Percentiles rank a stretch among this genome's conserved stretches.
Evolutionary conservation across 2,888 invertebrate genomes (phyloP).

Genomic region (Hylaea fasciaria): DNA sequence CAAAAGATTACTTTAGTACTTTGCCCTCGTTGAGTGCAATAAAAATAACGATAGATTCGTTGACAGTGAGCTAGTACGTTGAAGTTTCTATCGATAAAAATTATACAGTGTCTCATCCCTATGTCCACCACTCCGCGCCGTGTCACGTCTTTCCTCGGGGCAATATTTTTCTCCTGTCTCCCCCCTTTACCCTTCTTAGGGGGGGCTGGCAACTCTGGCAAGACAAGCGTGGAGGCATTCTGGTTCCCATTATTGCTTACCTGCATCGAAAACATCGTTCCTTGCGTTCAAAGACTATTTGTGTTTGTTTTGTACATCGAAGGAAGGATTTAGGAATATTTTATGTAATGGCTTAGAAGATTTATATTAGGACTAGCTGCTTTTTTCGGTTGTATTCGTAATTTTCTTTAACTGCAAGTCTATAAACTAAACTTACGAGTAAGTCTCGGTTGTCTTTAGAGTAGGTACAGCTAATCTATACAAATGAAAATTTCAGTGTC

Average conservation of each 20-base stretch:
- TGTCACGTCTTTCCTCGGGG: constrained; percentile 40
- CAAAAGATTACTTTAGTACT: too few species aligned
- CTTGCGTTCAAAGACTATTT: constrained; percentile 8
- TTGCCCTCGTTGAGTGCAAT: too few species aligned
- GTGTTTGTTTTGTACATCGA: constrained; percentile 13
- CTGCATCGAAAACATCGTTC: constrained; percentile 37
- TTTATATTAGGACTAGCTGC: constrained; percentile 3
- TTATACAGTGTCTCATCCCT: constrained; percentile 13
- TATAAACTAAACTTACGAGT: too few species aligned
- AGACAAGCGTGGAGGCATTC: constrained; percentile 36
- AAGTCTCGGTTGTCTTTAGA: too few species aligned
- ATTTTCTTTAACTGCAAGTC: too few species aligned
- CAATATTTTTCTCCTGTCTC: constrained; percentile 33
- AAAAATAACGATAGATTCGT: too few species aligned
- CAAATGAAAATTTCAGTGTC: too few species aligned
- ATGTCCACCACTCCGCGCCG: constrained; percentile 35
- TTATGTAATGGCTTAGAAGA: constrained; percentile 7
- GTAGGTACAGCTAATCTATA: too few species aligned
- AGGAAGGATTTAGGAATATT: constrained; percentile 2
- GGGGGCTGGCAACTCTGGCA: constrained; percentile 9
- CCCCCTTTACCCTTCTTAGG: neutral
- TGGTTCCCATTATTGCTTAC: constrained; percentile 37
- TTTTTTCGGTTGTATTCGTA: too few species aligned
- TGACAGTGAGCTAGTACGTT: too few species aligned
- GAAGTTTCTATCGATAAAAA: neutral